A percentile compares a stretch with the other conserved stretches of the same genome.
Evolutionary conservation across 2,797 vertebrate genomes (phyloP).

Genomic region (Anolis apletophallus): DNA sequence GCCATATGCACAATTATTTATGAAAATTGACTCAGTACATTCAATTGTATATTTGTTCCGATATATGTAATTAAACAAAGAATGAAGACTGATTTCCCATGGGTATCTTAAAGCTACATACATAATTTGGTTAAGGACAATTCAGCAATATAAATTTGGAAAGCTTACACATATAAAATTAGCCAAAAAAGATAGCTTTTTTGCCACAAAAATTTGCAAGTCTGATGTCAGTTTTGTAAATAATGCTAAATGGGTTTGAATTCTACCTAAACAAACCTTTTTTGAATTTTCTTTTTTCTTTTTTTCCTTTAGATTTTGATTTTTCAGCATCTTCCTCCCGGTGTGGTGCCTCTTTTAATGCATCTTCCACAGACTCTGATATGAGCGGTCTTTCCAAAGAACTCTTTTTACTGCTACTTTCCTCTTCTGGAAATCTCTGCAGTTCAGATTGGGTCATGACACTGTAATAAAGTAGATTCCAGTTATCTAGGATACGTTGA

Average conservation of each 20-base stretch:
- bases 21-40: slow-evolving; percentile 18
- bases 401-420: slow-evolving; percentile 50
- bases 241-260: not conserved
- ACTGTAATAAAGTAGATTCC: slow-evolving; percentile 66
- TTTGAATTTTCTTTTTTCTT: slow-evolving; percentile 85
- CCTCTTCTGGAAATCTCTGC: slow-evolving; percentile 53
- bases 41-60: not conserved
- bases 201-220: not conserved
- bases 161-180: not conserved
- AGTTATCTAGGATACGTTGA: slow-evolving; percentile 42
- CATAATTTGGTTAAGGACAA: not conserved
- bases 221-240: not conserved
- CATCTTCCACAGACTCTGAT: slow-evolving; percentile 56
- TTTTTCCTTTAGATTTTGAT: slow-evolving; percentile 77
- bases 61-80: not conserved
- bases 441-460: slow-evolving; percentile 66
- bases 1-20: not conserved
- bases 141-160: not conserved
- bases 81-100: not conserved
- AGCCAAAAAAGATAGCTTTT: not conserved
- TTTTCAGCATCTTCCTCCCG: slow-evolving; percentile 64
- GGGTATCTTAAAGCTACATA: not conserved
- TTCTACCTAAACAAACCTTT: slow-evolving; percentile 69
- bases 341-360: slow-evolving; percentile 54
- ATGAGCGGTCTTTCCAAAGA: slow-evolving; percentile 29